A percentile compares a stretch with the other conserved stretches of the same genome.
Evolutionary conservation across 2,113 vertebrate genomes (phyloP).

Genomic region (Hucho hucho): DNA sequence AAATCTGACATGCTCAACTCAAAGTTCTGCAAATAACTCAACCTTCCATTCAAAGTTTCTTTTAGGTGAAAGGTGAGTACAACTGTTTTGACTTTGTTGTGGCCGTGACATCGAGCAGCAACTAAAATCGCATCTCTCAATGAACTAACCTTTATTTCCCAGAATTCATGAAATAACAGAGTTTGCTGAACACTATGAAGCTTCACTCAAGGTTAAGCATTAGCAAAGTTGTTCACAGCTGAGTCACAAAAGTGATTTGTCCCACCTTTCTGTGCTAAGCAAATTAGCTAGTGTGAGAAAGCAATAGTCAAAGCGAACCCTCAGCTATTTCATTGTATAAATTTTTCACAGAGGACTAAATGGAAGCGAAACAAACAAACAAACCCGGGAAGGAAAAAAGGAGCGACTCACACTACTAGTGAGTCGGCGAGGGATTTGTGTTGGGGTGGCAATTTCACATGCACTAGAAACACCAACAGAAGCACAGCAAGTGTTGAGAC

Average conservation of each 20-base stretch:
- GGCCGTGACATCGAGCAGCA: neutral
- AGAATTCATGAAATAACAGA: neutral
- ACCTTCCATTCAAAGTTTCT: too few relatives aligned
- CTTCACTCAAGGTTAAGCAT: slow-evolving; percentile 23
- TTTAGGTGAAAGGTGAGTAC: neutral
- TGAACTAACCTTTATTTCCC: neutral
- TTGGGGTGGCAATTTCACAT: slow-evolving; percentile 34
- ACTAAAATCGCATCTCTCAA: neutral
- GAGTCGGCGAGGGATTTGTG: slow-evolving; percentile 30
- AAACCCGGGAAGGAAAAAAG: slow-evolving; percentile 34
- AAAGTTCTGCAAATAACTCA: neutral
- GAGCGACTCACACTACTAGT: neutral
- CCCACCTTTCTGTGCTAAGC: slow-evolving; percentile 32
- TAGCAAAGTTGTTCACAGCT: slow-evolving; percentile 30
- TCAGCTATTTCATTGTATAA: slow-evolving; percentile 39
- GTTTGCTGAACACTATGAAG: too few relatives aligned
- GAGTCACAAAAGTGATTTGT: slow-evolving; percentile 29
- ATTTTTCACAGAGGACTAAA: slow-evolving; percentile 51
- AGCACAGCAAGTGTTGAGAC: neutral
- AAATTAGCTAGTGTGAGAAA: slow-evolving; percentile 50
- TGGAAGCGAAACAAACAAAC: slow-evolving; percentile 39
- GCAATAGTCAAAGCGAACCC: slow-evolving; percentile 27
- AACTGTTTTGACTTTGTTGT: neutral
- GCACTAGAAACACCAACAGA: slow-evolving; percentile 23
- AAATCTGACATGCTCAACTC: neutral